Evolutionary conservation across 2,797 vertebrate species (phyloP).

Genomic region (Diglossa cyanea): DNA sequence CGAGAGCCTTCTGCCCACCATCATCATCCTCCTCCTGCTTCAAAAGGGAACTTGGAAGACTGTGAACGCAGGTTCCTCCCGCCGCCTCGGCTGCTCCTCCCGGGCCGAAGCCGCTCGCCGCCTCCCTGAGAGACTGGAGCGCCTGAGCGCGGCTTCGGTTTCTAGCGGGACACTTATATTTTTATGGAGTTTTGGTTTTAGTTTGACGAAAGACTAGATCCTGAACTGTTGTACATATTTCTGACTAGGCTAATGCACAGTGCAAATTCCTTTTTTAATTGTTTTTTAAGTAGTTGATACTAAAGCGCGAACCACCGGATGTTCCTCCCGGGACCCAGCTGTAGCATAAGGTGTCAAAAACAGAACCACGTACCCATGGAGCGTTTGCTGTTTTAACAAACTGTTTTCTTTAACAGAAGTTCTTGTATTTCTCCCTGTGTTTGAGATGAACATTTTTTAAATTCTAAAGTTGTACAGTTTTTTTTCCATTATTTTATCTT

Average conservation of each 20-base stretch:
- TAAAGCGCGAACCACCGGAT: slow-evolving; percentile 69
- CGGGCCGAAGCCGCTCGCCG: slow-evolving; percentile 36
- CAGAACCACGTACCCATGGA: slow-evolving; percentile 60
- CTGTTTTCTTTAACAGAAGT: slow-evolving; percentile 69
- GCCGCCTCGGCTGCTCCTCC: slow-evolving; percentile 61
- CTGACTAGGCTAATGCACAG: slow-evolving; percentile 80
- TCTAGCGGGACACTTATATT: slow-evolving; percentile 72
- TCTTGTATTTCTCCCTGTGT: slow-evolving; percentile 79
- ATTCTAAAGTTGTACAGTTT: slow-evolving; percentile 81
- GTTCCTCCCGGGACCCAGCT: slow-evolving; percentile 73
- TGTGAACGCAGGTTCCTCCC: slow-evolving; percentile 91
- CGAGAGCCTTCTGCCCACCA: slow-evolving; percentile 56
- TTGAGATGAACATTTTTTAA: slow-evolving; percentile 84
- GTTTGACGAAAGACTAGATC: slow-evolving; percentile 68
- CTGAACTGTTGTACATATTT: slow-evolving; percentile 80
- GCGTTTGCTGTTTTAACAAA: slow-evolving; percentile 73
- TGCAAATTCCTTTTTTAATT: slow-evolving; percentile 74
- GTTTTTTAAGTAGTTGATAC: slow-evolving; percentile 74
- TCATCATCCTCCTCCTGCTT: slow-evolving; percentile 77
- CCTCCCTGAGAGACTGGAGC: slow-evolving; percentile 77
- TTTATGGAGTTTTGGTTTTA: slow-evolving; percentile 72
- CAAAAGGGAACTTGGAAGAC: slow-evolving; percentile 98
- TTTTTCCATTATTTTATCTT: slow-evolving; percentile 83
- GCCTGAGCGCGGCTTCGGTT: slow-evolving; percentile 75
- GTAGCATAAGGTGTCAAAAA: slow-evolving; percentile 76